Evolutionary conservation across 2,888 invertebrate species (phyloP).

Genomic region (Euplagia quadripunctaria): DNA sequence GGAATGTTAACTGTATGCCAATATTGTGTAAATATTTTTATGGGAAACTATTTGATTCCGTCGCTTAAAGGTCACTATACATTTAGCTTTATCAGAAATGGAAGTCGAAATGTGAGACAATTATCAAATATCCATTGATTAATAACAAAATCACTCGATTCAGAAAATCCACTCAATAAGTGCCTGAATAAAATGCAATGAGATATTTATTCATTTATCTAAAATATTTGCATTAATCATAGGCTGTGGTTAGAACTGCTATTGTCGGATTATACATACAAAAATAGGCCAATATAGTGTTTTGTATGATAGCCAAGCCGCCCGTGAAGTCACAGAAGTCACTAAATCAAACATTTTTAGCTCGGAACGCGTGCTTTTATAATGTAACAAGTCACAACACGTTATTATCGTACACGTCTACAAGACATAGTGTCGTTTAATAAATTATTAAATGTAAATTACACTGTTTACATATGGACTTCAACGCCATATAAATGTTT

Average conservation of each 20-base stretch:
- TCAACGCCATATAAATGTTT: no score
- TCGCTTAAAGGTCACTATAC: no score
- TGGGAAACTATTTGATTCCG: no score
- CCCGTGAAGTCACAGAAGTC: not conserved
- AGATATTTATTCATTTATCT: no score
- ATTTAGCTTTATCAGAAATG: no score
- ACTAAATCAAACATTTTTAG: not conserved
- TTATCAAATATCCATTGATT: not conserved
- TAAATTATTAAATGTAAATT: no score
- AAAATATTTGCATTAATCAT: no score
- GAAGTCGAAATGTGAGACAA: not conserved
- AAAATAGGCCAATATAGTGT: not conserved
- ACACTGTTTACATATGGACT: no score
- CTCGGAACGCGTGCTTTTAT: not conserved
- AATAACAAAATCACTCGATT: not conserved
- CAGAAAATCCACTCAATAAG: not conserved
- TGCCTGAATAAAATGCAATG: not conserved
- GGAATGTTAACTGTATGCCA: not conserved
- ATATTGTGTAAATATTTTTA: not conserved
- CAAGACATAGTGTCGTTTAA: no score
- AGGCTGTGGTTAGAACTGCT: no score
- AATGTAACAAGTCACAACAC: not conserved
- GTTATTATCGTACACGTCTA: no score
- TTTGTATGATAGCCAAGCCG: not conserved
- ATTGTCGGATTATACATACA: no score